Conservation (phyloP, 2,888 invertebrate genomes). For the Apamea crenata region DNA sequence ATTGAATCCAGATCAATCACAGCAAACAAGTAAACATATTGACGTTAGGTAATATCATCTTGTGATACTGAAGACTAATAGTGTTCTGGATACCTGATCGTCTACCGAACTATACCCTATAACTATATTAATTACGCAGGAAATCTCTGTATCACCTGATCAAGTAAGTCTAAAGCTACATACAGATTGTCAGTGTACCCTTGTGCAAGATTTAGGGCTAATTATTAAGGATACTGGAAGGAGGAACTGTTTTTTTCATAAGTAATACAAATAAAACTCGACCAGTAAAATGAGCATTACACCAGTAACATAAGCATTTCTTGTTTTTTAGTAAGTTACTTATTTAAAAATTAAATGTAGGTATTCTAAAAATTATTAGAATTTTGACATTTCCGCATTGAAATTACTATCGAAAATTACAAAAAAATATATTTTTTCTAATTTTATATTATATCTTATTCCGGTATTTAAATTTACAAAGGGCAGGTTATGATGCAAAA, state of each 20-base stretch:
- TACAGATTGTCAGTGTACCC: background rate
- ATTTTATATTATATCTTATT: background rate
- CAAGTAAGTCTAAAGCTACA: background rate
- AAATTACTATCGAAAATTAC: background rate
- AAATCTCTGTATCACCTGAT: background rate
- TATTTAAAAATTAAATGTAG: too few species aligned
- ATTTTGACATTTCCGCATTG: background rate
- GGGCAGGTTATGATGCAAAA: background rate
- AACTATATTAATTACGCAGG: too few species aligned
- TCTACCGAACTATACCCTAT: background rate
- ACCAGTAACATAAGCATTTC: too few species aligned
- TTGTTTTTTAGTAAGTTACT: background rate
- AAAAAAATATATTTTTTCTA: background rate
- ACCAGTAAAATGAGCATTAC: background rate
- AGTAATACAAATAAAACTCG: background rate
- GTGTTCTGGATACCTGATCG: background rate
- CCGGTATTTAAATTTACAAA: background rate
- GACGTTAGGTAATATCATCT: too few species aligned
- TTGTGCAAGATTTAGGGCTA: background rate
- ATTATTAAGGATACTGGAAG: background rate
- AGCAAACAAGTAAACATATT: background rate
- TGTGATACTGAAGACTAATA: too few species aligned
- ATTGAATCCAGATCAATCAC: background rate
- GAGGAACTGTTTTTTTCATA: background rate
- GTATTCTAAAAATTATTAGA: background rate